These are phyloP conservation scores for Stegophylla sp. DNA, from an alignment of 2,888 invertebrate genomes.

Conservation along the genomic window DNA sequence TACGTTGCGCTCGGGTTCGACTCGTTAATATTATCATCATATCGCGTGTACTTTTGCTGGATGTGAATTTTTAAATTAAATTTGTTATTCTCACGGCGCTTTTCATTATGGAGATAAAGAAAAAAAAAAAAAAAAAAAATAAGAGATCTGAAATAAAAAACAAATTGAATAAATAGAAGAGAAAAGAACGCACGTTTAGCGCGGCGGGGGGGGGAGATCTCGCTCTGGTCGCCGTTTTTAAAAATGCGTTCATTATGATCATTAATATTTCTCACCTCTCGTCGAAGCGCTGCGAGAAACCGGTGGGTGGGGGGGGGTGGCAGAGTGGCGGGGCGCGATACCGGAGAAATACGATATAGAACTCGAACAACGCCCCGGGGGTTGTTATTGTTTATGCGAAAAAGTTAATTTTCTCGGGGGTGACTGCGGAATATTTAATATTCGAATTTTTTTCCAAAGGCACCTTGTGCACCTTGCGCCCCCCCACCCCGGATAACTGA, in stretches of 20 bases:
- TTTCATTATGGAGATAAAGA: not conserved
- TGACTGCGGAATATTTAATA: conserved; percentile 45
- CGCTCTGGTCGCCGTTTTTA: not conserved
- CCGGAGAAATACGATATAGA: conserved; percentile 13
- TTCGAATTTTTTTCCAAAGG: conserved; percentile 13
- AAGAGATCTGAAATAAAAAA: no score
- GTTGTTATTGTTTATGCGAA: conserved; percentile 47
- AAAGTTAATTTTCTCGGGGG: conserved; percentile 52
- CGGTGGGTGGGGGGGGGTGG: fast-evolving
- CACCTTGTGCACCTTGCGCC: not conserved
- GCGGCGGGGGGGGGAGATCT: no score
- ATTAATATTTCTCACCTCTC: not conserved
- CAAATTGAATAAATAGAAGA: no score
- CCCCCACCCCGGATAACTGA: not conserved
- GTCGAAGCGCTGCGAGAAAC: not conserved
- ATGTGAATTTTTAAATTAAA: conserved; percentile 1
- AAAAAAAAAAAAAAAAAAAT: not conserved
- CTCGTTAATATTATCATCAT: not conserved
- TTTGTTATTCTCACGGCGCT: conserved; percentile 19
- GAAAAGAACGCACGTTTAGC: not conserved
- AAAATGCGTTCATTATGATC: conserved; percentile 35
- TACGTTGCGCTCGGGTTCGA: conserved; percentile 4
- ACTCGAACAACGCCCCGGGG: conserved; percentile 35
- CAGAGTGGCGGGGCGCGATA: not conserved
- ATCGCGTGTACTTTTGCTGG: not conserved